Evolutionary conservation across 2,888 invertebrate species (phyloP), one percentile per base, ranked within the genome.

Genomic region (Pterobdella sp.): DNA sequence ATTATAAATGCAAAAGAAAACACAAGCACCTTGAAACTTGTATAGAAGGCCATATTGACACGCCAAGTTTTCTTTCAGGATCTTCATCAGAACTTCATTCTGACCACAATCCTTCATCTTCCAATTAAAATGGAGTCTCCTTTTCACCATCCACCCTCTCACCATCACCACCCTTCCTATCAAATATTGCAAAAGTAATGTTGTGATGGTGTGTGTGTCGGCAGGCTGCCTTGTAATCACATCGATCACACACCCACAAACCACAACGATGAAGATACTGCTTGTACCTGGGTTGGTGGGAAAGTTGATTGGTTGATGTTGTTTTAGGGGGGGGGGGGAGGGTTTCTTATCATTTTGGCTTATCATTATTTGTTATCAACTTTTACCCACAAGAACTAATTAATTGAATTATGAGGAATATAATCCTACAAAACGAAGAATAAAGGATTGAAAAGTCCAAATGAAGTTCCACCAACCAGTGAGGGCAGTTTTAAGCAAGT

Each of bases 111-210:
- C 42, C 4, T 73, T 37, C 1, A 52, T 32, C 31, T 66, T 63
- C 32, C 68, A 65, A 22, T 31, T 1, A 22, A 1, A 29, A 3
- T 64, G n/a, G 31, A 76, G 42, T 60, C 60, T 68, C 29, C 36
- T 37, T 14, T 49, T 32, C n/a, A 73, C 65, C n/a, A 56, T 29
- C 22, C 26, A 18, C 32, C 76, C 76, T 1, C 32, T 36, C 0
- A 14, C 18, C n/a, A 52, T 26, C 36, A 74, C 18, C 22, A 75
- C 26, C 14, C 35, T 52, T 14, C 49, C 49, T 42, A 76, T 7
- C 2, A 75, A 14, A 71, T 78, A 77, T 65, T 78, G 78, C 7
- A 68, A 22, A n/a, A 76, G 14, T 14, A 78, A 68, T 26, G 75
- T 68, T n/a, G 10, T 66, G 22, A 71, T 22, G 1, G 75, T 73